Base-by-base conservation (phyloP, 2,888 invertebrate genomes). In the Furcula furcula region DNA sequence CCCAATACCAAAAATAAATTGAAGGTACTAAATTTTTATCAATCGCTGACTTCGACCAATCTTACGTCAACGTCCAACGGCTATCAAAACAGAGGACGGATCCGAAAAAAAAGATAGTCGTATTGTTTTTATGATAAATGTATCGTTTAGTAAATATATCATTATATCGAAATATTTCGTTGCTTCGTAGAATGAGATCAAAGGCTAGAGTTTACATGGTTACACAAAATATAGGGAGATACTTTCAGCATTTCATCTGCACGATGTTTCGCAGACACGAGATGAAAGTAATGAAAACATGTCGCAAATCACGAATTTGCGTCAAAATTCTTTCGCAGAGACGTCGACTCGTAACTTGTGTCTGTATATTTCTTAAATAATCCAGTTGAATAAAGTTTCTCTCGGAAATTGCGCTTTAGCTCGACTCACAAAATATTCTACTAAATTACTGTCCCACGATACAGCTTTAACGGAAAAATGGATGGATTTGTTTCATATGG, bases 281-380 rank as follows among this genome's bases (percentile, higher is more conserved):
- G 49, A 58, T 49, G 49, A 49, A 51, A 52, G 55, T 49, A 49
- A 58, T 40, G 56, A 52, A 58, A 57, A 55, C 52, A 55, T 55
- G 55, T 56, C 49, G 40, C 52, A 49, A 45, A 44, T 36, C 57
- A 42, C 36, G 44, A 49, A 52, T 49, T 46, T 41, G 43, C 46
- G 43, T 49, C 44, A 42, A 44, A 40, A 36, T 57, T 49, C 43
- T 54, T 54, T 53, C 45, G 37, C 5, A 28, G 47, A 56, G 35
- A 25, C 47, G 28, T 31, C 20, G 23, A 31, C 34, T 42, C 41
- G 38, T 42, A 38, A 42, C 41, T 42, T 14, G 14, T 26, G 26
- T 34, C 29, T 42, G 41, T 29, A 34, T 37, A 28, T 36, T 33
- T 39, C 36, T 46, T 42, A 36, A 40, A 34, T 29, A 34, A 39